These are phyloP conservation scores for Thunnus maccoyii DNA, from an alignment of 2,113 vertebrate genomes.

Conservation along the genomic window DNA sequence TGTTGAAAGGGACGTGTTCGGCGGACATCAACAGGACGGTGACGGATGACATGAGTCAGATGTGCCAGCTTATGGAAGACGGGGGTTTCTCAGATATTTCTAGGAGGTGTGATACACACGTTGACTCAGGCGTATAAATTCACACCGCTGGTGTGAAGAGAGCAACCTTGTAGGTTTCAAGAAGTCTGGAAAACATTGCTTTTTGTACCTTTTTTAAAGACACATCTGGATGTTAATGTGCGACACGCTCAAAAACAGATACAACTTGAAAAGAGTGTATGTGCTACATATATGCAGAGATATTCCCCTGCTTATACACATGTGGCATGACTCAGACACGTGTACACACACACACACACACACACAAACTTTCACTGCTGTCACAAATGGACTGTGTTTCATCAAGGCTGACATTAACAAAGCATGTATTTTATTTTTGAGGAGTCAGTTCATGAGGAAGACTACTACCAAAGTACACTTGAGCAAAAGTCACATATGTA, in stretches of 20 bases:
- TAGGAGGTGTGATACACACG: constrained; percentile 23
- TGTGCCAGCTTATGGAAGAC: neutral
- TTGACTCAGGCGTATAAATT: constrained; percentile 53
- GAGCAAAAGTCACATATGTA: neutral
- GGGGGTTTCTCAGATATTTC: constrained; percentile 41
- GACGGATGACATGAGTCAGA: constrained; percentile 40
- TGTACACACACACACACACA: neutral
- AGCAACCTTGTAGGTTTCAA: constrained; percentile 10
- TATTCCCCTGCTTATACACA: neutral
- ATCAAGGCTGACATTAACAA: constrained; percentile 2
- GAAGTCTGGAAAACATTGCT: neutral
- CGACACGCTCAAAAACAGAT: neutral
- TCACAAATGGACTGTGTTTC: constrained; percentile 12
- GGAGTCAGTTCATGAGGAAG: neutral
- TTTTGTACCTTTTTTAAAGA: neutral
- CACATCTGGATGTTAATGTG: neutral
- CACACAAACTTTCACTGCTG: neutral
- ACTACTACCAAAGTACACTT: neutral
- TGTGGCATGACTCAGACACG: constrained; percentile 23
- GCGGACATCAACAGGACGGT: neutral
- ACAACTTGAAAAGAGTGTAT: neutral
- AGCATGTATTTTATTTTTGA: neutral
- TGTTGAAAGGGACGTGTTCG: neutral
- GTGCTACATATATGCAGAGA: neutral
- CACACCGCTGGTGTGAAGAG: neutral